Evolutionary conservation across 1,140 invertebrate genomes (phyloP).

Genomic region (Yoshiicerus persimilis): DNA sequence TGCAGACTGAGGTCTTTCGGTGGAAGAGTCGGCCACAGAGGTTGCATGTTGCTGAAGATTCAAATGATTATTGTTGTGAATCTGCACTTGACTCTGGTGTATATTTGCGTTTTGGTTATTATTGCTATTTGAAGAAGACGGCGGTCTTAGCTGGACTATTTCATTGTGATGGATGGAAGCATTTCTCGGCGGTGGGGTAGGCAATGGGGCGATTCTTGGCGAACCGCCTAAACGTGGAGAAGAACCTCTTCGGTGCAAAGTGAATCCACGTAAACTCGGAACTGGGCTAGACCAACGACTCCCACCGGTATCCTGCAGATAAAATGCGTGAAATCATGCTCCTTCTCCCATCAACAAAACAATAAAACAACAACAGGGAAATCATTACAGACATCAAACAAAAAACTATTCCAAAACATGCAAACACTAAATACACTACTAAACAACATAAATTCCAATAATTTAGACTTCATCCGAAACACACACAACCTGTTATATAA

Average conservation of each 20-base stretch:
- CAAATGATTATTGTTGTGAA: slow-evolving; percentile 6
- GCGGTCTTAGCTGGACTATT: background rate
- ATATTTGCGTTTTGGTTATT: background rate
- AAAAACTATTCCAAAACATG: background rate
- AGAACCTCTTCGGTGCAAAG: slow-evolving; percentile 44
- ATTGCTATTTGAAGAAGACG: background rate
- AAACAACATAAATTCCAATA: background rate
- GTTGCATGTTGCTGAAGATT: slow-evolving; percentile 12
- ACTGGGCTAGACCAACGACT: slow-evolving; percentile 49
- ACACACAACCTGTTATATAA: too few species aligned
- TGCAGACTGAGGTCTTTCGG: slow-evolving; percentile 22
- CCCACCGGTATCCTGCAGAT: slow-evolving; percentile 43
- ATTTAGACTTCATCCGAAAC: too few species aligned
- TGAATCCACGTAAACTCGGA: slow-evolving; percentile 46
- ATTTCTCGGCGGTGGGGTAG: slow-evolving; percentile 41
- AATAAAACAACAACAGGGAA: background rate
- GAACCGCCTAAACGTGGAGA: slow-evolving; percentile 48
- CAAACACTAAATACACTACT: background rate
- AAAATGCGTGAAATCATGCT: background rate
- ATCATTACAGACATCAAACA: background rate
- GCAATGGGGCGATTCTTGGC: slow-evolving; percentile 47
- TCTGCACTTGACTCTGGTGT: slow-evolving; percentile 9
- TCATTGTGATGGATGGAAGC: slow-evolving; percentile 37
- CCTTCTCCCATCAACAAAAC: background rate
- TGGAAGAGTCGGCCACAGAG: background rate